A percentile compares a stretch with the other conserved stretches of the same genome.
phyloP scores from a whole-genome alignment of 2,888 invertebrate genomes.

The Phortica magna region DNA sequence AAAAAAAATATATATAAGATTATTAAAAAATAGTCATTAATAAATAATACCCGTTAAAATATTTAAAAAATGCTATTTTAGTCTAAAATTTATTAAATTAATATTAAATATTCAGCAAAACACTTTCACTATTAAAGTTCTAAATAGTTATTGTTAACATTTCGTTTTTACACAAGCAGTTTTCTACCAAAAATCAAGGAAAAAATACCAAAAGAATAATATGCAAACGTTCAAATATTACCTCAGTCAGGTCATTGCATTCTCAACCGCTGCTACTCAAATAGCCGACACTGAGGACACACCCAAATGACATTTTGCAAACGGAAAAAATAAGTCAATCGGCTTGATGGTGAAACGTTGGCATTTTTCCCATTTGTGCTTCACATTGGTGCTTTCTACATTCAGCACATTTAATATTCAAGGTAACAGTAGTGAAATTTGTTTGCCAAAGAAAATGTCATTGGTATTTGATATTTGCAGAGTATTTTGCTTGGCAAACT shows the following conservation, averaged over 20 bases:
- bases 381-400: background rate
- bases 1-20: too few relatives aligned
- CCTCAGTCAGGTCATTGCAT: slow-evolving; percentile 16
- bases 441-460: slow-evolving; percentile 33
- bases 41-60: too few relatives aligned
- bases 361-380: too few relatives aligned
- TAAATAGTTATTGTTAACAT: too few relatives aligned
- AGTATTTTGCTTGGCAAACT: slow-evolving; percentile 24
- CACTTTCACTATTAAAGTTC: too few relatives aligned
- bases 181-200: background rate
- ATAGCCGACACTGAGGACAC: slow-evolving; percentile 17
- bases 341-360: background rate
- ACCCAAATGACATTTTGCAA: slow-evolving; percentile 22
- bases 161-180: background rate
- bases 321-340: slow-evolving; percentile 20
- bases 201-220: background rate
- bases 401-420: background rate
- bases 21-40: too few relatives aligned
- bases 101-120: too few relatives aligned
- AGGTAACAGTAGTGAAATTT: slow-evolving; percentile 27
- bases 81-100: too few relatives aligned
- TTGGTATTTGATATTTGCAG: slow-evolving; percentile 24
- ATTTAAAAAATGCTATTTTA: too few relatives aligned
- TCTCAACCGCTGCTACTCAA: slow-evolving; percentile 12
- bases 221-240: slow-evolving; percentile 13